phyloP scores from a whole-genome alignment of 37 sponge, comb jelly and placozoan genomes.

The Theonella swinhoei region DNA sequence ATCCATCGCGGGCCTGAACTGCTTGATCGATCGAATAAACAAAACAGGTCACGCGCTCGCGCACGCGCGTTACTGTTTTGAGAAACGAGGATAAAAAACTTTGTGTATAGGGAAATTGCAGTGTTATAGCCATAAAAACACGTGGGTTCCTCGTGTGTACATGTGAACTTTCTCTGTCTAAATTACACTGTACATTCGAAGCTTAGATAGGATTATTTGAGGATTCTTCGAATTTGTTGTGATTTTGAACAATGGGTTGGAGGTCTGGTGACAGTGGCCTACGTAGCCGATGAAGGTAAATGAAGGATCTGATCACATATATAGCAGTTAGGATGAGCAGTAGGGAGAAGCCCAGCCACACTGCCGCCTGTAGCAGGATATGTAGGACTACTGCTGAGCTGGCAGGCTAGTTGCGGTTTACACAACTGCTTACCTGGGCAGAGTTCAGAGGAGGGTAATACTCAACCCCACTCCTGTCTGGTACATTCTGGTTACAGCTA shows the following conservation, averaged over 20 bases:
- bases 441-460: neutral
- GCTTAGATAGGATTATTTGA: neutral
- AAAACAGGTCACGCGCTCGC: neutral
- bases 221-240: neutral
- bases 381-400: too few relatives aligned
- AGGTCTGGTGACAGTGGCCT: neutral
- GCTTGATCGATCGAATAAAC: neutral
- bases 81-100: too few relatives aligned
- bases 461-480: neutral
- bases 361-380: neutral
- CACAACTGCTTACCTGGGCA: conserved; percentile 29
- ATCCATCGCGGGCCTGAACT: neutral
- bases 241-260: neutral
- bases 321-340: neutral
- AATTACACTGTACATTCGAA: too few relatives aligned
- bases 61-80: neutral
- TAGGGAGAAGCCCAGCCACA: neutral
- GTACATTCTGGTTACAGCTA: conserved; percentile 12
- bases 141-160: too few relatives aligned
- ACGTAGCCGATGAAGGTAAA: neutral
- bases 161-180: too few relatives aligned
- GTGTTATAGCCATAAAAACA: too few relatives aligned
- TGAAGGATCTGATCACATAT: neutral
- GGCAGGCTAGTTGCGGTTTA: neutral
- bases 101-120: too few relatives aligned